These are phyloP conservation scores for Maconellicoccus hirsutus DNA, from an alignment of 1,140 invertebrate species.

Conservation along the genomic window DNA sequence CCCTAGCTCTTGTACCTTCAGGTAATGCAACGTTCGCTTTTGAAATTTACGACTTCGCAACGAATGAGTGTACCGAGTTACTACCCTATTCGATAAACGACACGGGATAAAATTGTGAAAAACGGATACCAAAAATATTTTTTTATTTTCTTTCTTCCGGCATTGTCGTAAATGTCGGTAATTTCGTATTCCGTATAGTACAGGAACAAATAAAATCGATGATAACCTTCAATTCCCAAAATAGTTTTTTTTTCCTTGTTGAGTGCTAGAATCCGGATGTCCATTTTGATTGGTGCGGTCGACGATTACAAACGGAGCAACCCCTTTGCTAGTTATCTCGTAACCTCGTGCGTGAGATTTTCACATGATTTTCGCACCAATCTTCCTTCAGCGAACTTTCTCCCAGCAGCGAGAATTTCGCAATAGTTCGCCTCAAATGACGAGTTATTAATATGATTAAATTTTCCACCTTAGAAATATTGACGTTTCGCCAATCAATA, in stretches of 20 bases:
- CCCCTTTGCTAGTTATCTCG: no score
- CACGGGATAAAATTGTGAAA: not conserved
- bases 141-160: conserved; percentile 5
- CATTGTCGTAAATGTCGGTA: conserved; percentile 1
- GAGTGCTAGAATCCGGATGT: not conserved
- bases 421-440: not conserved
- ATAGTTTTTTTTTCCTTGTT: not conserved
- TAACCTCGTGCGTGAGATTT: no score
- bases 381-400: no score
- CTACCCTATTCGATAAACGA: conserved; percentile 7
- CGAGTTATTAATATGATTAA: conserved; percentile 6
- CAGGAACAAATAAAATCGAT: not conserved
- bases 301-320: not conserved
- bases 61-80: not conserved
- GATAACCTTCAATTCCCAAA: conserved; percentile 8
- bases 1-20: not conserved
- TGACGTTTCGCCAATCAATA: no score
- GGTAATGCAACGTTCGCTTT: not conserved
- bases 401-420: not conserved
- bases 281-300: not conserved
- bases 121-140: not conserved
- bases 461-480: not conserved
- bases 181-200: not conserved
- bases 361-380: no score
- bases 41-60: not conserved